phyloP scores from a whole-genome alignment of 2,797 vertebrate species.

The Poecile montanus region DNA sequence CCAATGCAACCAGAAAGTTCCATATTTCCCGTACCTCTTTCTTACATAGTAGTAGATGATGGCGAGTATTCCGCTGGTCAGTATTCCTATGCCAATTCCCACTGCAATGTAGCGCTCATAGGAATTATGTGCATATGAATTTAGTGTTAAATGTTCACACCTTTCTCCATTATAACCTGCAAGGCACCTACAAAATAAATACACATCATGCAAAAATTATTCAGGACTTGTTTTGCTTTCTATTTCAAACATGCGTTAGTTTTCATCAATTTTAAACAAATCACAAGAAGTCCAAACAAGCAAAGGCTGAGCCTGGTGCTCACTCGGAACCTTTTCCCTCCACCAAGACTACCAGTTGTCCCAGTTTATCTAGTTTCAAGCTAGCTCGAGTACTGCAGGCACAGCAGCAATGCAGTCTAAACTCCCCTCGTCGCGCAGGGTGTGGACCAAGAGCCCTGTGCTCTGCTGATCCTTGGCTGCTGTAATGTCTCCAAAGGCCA shows the following conservation, averaged over 20 bases:
- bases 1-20: neutral
- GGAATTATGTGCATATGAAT: conserved; percentile 69
- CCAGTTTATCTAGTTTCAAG: conserved; percentile 15
- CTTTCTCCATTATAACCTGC: conserved; percentile 81
- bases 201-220: neutral
- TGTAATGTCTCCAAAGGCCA: neutral
- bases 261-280: neutral
- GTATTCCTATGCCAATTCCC: conserved; percentile 75
- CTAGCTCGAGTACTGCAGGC: neutral
- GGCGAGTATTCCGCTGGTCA: conserved; percentile 72
- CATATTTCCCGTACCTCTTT: conserved; percentile 71
- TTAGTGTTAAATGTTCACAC: conserved; percentile 78
- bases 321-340: neutral
- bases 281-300: neutral
- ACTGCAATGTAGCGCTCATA: conserved; percentile 77
- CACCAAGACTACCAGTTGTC: neutral
- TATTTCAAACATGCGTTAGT: neutral
- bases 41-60: conserved; percentile 76
- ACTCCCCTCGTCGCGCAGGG: neutral
- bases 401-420: neutral
- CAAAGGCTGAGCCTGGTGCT: neutral
- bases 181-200: conserved; percentile 71
- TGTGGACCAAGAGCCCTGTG: neutral
- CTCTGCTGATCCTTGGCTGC: neutral
- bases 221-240: neutral